Base-by-base conservation (phyloP, 1,140 invertebrate genomes). In the Colletes latitarsis region DNA sequence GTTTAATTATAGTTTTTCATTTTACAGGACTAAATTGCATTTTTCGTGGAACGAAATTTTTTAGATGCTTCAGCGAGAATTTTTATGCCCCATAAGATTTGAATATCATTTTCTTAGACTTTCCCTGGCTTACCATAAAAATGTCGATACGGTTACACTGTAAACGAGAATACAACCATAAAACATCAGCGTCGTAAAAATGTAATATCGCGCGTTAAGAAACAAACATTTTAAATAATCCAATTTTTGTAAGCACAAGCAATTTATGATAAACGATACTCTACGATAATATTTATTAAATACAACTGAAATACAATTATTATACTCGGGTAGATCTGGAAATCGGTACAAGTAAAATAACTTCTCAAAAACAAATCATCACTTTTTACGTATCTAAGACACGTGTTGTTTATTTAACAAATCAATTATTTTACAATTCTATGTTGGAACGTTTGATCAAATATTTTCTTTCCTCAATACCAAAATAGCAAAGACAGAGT, bases 61-160 rank as follows among this genome's bases (percentile, higher is more conserved):
- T 12, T 14, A 0, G 30, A 30, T 5, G 60, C 21, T 15, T n/a
- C 8, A n/a, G 1, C 15, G 39, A 17, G 39, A 14, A n/a, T 30
- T 46, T 72, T 15, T 21, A 39, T 14, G 14, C 41, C 17, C 19
- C 4, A 10, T 12, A 8, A 12, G 3, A 6, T 9, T 12, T 17
- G 19, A 62, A 73, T 21, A 62, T 43, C 52, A 6, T 43, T 21
- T 39, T 46, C 53, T n/a, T 15, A 46, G 19, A 53, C 41, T 53
- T 66, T 66, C n/a, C 41, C 12, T 10, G 30, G 9, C 49, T 75
- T 41, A 14, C 8, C 46, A 17, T 75, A 66, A 75, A 75, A 75
- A 19, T 30, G 30, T 21, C 49, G 46, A 75, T 75, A 21, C 19
- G 12, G 53, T 73, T 15, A 63, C 15, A 9, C 19, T 64, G 17